Base-by-base conservation (phyloP, 2,113 vertebrate species). In the Engystomops pustulosus region DNA sequence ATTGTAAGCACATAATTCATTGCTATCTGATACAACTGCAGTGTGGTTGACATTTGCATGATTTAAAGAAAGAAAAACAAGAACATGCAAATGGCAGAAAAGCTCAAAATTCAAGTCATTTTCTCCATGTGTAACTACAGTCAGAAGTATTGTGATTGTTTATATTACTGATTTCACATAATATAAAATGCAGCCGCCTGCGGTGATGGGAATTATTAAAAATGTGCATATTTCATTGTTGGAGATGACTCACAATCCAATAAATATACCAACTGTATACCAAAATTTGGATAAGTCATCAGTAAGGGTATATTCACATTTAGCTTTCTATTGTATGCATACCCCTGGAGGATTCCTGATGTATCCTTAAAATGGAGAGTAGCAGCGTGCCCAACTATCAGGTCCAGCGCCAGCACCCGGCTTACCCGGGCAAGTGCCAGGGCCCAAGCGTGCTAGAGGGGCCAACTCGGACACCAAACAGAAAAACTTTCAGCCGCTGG, bases 1-100 rank as follows among this genome's bases (percentile, higher is more conserved):
- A 85, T 85, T 85, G 83, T 85, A 53, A 79, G 74, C 74, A 70
- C 49, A 78, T 69, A 85, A 85, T 85, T 70, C 83, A 79, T 38
- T 45, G 60, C 75, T 79, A 85, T 85, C 75, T 85, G 83, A 85
- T 79, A 85, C 83, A 85, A 85, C 74, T 51, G 74, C n/a, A 44
- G 69, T 32, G 60, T 44, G 76, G 32, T 49, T 79, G 49, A 79
- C 83, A 79, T 79, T 79, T 53, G 51, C 74, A 79, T 38, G 38
- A 55, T 55, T 70, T 71, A 70, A 36, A 58, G 32, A 32, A 60
- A 78, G 53, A 34, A 60, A 60, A 78, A 78, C 75, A 78, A 58
- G 75, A 78, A 34, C 75, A 78, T 58, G 75, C 32, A 78, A 78
- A 74, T 74, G 71, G 25, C 14, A 41, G 71, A 49, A 60, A 58